A percentile compares a stretch with the other conserved stretches of the same genome.
Conservation (phyloP, 1,140 invertebrate species). For the Apis laboriosa region DNA sequence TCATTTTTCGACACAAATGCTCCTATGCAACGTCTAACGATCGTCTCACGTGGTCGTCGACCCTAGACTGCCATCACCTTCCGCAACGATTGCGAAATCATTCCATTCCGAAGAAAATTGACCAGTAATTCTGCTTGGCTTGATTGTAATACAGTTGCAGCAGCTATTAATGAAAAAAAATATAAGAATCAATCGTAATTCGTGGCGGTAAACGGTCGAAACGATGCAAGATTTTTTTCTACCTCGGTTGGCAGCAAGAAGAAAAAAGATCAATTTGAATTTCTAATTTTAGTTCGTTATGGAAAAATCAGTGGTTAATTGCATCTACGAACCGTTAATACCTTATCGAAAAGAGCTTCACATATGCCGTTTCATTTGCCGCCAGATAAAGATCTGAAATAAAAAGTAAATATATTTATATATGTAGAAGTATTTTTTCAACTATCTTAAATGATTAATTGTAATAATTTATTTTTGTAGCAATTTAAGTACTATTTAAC, state of each 20-base stretch:
- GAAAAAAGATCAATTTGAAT: slow-evolving; percentile 15
- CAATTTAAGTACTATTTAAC: too few relatives aligned
- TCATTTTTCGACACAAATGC: too few relatives aligned
- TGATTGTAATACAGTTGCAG: slow-evolving; percentile 9
- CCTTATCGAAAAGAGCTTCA: slow-evolving; percentile 3
- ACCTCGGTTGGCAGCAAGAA: neutral
- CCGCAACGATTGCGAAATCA: slow-evolving; percentile 57
- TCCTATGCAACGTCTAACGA: neutral
- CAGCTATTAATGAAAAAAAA: neutral
- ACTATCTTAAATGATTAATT: too few relatives aligned
- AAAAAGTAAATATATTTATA: too few relatives aligned
- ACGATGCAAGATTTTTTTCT: neutral
- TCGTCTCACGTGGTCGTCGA: neutral
- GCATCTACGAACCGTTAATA: slow-evolving; percentile 2
- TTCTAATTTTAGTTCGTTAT: slow-evolving; percentile 15
- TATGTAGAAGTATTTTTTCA: too few relatives aligned
- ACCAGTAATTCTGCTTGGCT: slow-evolving; percentile 44
- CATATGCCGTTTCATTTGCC: neutral
- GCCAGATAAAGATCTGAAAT: too few relatives aligned
- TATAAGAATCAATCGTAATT: neutral
- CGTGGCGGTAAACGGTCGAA: neutral
- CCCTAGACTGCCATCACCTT: slow-evolving; percentile 14
- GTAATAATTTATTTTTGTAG: too few relatives aligned
- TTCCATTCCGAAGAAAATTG: slow-evolving; percentile 53
- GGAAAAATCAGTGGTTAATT: slow-evolving; percentile 22